These are phyloP conservation scores for Halocynthia aurantium DNA, from an alignment of 23 tunicate species.

Conservation along the genomic window DNA sequence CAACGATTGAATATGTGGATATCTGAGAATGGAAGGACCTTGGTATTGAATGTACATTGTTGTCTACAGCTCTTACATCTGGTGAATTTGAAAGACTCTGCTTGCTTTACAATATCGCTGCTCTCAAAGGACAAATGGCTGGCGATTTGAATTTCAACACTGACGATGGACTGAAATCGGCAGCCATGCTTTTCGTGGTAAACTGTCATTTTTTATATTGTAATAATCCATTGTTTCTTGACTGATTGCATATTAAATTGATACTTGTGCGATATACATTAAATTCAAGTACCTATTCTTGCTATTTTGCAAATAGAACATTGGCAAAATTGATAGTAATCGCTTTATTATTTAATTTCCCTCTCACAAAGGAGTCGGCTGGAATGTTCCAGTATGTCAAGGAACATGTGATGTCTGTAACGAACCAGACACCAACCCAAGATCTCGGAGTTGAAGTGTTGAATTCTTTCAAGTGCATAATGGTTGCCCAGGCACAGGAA, in stretches of 20 bases:
- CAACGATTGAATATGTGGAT: not conserved
- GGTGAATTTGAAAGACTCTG: constrained; percentile 89
- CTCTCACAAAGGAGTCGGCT: constrained; percentile 55
- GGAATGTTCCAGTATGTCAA: constrained; percentile 75
- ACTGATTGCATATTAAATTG: not conserved
- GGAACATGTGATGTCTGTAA: constrained; percentile 70
- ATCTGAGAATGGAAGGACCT: no score
- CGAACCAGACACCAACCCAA: constrained; percentile 39
- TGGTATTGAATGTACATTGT: no score
- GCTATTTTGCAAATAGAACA: not conserved
- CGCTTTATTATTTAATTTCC: no score
- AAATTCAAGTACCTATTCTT: not conserved
- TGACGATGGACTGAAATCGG: constrained; percentile 89
- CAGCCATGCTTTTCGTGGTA: constrained; percentile 84
- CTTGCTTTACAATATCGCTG: constrained; percentile 74
- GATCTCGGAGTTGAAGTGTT: constrained; percentile 54
- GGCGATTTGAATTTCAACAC: constrained; percentile 71
- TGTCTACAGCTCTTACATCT: constrained; percentile 9
- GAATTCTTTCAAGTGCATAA: constrained; percentile 35
- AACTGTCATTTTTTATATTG: not conserved
- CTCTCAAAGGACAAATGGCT: constrained; percentile 84
- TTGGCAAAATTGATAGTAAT: no score
- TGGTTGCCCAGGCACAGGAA: constrained; percentile 93
- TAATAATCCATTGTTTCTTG: not conserved
- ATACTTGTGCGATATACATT: not conserved